phyloP scores from a whole-genome alignment of 1,140 invertebrate species.

The Nautilus pompilius region DNA sequence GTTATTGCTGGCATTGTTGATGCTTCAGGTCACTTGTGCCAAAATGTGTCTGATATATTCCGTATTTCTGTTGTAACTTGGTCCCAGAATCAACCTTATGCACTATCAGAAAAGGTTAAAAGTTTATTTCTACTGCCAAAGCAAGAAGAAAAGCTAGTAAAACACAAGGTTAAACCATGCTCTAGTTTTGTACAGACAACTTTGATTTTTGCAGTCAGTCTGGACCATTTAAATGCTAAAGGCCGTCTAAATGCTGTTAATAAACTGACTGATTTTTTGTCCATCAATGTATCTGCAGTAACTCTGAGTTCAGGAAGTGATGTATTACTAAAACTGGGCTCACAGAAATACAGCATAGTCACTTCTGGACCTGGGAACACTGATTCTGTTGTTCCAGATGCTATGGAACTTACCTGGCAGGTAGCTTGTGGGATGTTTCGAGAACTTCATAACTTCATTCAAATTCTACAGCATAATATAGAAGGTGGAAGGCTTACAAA shows the following conservation, averaged over 20 bases:
- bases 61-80: no score
- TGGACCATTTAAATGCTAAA: background rate
- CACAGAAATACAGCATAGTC: constrained; percentile 7
- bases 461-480: constrained; percentile 22
- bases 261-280: background rate
- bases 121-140: no score
- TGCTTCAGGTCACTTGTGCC: no score
- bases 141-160: no score
- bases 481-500: constrained; percentile 15
- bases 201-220: background rate
- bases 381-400: constrained; percentile 2
- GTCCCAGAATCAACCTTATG: no score
- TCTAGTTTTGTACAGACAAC: background rate
- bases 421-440: constrained; percentile 11
- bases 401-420: constrained; percentile 18
- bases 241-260: background rate
- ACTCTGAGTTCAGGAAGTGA: background rate
- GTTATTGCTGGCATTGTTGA: no score
- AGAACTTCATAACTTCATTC: constrained; percentile 15
- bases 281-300: background rate
- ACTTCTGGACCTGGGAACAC: constrained; percentile 20
- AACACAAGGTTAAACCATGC: no score
- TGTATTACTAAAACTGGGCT: background rate
- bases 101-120: no score
- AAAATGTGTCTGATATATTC: no score